Evolutionary conservation across 2,113 vertebrate genomes (phyloP).

Genomic region (Laticauda laticaudata): DNA sequence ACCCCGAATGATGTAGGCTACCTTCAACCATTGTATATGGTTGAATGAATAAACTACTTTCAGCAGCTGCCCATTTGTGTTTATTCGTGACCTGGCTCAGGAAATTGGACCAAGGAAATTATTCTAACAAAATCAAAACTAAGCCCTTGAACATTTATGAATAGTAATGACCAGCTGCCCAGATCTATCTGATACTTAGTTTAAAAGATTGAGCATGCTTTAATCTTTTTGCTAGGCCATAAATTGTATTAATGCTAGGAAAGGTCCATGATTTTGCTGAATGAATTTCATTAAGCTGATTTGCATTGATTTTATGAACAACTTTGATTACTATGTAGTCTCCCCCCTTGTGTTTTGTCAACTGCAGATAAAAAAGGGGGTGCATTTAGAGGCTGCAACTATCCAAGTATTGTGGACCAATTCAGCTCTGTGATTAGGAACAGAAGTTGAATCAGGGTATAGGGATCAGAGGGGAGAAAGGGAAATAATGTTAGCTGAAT

Average conservation of each 20-base stretch:
- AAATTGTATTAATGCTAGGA: not conserved
- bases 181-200: not conserved
- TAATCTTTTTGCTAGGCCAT: not conserved
- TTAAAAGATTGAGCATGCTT: not conserved
- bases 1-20: not conserved
- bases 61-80: not conserved
- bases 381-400: not conserved
- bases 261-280: not conserved
- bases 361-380: not conserved
- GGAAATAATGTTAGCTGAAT: not conserved
- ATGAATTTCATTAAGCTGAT: not conserved
- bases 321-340: not conserved
- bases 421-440: not conserved
- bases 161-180: not conserved
- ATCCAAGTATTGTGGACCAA: not conserved
- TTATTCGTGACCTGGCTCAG: not conserved
- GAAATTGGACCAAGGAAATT: not conserved
- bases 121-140: not conserved
- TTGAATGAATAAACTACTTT: not conserved
- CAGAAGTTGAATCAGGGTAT: not conserved
- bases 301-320: not conserved
- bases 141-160: not conserved
- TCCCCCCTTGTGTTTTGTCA: not conserved
- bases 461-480: not conserved
- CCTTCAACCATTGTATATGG: not conserved